A percentile compares a stretch with the other conserved stretches of the same genome.
phyloP scores from a whole-genome alignment of 2,888 invertebrate species.

The Lepeophtheirus nordmannii region DNA sequence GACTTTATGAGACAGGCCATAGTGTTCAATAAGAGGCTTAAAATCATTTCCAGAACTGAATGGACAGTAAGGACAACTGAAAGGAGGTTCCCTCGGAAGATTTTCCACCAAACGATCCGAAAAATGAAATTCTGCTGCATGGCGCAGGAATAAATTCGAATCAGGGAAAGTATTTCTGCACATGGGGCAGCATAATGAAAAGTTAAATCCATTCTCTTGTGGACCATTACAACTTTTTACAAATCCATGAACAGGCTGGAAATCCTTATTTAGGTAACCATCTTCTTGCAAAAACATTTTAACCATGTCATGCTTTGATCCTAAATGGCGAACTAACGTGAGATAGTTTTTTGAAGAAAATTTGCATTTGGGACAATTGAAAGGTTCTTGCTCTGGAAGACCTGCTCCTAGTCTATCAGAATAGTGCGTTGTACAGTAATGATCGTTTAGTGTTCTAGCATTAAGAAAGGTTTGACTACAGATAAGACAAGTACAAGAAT shows the following conservation, averaged over 20 bases:
- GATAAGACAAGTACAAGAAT: conserved; percentile 17
- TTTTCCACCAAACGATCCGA: not conserved
- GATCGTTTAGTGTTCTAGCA: conserved; percentile 12
- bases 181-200: conserved; percentile 16
- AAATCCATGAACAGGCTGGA: not conserved
- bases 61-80: conserved; percentile 19
- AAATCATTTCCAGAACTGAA: conserved; percentile 10
- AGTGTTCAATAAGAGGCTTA: conserved; percentile 18
- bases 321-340: conserved; percentile 16
- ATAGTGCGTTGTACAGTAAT: conserved; percentile 16
- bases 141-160: conserved; percentile 7
- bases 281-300: conserved; percentile 4
- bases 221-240: not conserved
- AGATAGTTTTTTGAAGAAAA: conserved; percentile 6
- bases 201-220: not conserved
- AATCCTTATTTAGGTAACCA: not conserved
- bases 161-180: conserved; percentile 13
- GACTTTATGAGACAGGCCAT: conserved; percentile 17
- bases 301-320: conserved; percentile 20
- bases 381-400: conserved; percentile 9
- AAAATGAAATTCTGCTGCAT: conserved; percentile 18
- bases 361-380: conserved; percentile 24
- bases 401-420: conserved; percentile 5
- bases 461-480: conserved; percentile 19
- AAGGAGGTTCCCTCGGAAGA: conserved; percentile 16